Evolutionary conservation across 2,888 invertebrate genomes (phyloP).

Genomic region (Sipha maydis): DNA sequence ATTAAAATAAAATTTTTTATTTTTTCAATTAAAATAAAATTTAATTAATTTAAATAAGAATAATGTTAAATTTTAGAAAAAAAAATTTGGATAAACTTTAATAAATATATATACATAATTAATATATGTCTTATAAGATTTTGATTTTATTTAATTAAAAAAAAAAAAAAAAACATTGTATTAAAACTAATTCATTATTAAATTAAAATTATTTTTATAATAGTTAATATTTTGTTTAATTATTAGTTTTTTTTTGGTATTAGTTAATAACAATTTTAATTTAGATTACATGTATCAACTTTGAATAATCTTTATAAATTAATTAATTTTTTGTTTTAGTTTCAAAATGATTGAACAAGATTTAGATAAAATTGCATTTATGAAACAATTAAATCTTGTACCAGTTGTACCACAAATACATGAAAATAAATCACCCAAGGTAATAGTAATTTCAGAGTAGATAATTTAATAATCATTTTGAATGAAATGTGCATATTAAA

Average conservation of each 20-base stretch:
- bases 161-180: no score
- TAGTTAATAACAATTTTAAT: background rate
- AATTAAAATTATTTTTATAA: background rate
- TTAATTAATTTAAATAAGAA: background rate
- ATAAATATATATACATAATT: no score
- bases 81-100: no score
- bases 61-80: no score
- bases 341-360: conserved; percentile 47
- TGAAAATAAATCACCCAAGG: conserved; percentile 20
- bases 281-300: background rate
- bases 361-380: conserved; percentile 38
- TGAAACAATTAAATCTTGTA: conserved; percentile 28
- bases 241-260: background rate
- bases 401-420: background rate
- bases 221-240: background rate
- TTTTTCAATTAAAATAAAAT: background rate
- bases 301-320: background rate
- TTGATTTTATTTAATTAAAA: background rate
- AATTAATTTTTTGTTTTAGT: conserved; percentile 16
- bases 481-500: background rate
- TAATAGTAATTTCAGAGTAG: conserved; percentile 10
- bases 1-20: background rate
- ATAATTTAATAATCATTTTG: background rate
- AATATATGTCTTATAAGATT: background rate
- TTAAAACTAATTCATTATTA: background rate